Evolutionary conservation across 1,140 invertebrate species (phyloP).

Genomic region (Drosophila lowei): DNA sequence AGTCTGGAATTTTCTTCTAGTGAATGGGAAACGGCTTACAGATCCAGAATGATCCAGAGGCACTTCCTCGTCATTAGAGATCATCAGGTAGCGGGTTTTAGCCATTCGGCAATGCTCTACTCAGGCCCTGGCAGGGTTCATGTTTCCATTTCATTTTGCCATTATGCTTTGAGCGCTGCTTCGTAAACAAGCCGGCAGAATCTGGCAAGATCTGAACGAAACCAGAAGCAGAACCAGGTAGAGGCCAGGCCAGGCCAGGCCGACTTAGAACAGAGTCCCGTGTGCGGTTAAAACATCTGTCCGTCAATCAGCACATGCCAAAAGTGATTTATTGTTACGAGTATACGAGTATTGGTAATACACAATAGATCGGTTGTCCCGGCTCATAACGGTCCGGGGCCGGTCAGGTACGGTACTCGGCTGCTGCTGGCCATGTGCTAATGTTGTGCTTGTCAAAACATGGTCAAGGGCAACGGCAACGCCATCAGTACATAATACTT

Average conservation of each 20-base stretch:
- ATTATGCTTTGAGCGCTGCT: conserved; percentile 27
- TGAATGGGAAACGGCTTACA: no score
- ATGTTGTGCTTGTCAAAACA: conserved; percentile 57
- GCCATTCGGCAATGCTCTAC: background rate
- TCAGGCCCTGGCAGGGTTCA: conserved; percentile 23
- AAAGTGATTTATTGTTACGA: conserved; percentile 32
- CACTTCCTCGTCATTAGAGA: conserved; percentile 1
- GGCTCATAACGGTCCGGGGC: conserved; percentile 45
- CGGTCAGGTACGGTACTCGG: background rate
- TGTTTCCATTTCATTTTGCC: conserved; percentile 32
- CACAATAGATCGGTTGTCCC: conserved; percentile 10
- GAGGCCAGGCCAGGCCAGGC: background rate
- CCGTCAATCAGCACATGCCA: conserved; percentile 46
- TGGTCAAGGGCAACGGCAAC: conserved; percentile 69
- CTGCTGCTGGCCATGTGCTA: conserved; percentile 18
- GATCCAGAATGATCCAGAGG: no score
- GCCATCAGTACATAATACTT: conserved; percentile 4
- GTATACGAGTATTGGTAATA: conserved; percentile 47
- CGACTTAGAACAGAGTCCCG: conserved; percentile 4
- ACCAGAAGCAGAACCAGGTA: conserved; percentile 24
- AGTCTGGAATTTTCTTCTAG: background rate
- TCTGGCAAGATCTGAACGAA: conserved; percentile 51
- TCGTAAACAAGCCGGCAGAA: conserved; percentile 41
- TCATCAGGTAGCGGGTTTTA: background rate
- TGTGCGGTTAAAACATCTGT: conserved; percentile 56